These are phyloP conservation scores for Ips nitidus DNA, from an alignment of 1,140 invertebrate species.

Conservation along the genomic window DNA sequence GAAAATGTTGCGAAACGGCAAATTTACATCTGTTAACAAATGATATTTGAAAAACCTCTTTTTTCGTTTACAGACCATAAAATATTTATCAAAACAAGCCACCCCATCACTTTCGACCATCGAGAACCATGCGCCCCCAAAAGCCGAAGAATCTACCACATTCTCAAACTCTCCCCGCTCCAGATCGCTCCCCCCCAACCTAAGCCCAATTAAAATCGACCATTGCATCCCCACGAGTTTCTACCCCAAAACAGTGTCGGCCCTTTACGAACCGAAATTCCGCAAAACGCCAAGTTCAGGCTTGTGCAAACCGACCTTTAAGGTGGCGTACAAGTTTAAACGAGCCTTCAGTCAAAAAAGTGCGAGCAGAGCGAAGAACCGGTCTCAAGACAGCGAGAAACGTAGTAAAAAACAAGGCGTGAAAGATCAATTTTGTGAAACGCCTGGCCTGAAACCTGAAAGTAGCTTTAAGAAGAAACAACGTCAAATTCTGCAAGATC, in stretches of 20 bases:
- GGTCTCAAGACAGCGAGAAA: not conserved
- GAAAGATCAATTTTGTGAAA: constrained; percentile 9
- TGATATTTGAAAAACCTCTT: not conserved
- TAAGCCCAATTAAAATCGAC: constrained; percentile 4
- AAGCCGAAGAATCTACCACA: not conserved
- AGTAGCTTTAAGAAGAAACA: constrained; percentile 6
- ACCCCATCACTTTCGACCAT: constrained; percentile 26
- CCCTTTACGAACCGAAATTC: not conserved
- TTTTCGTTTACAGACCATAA: constrained; percentile 16
- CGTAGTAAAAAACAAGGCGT: not conserved
- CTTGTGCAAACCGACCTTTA: constrained; percentile 8
- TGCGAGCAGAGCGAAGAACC: not conserved
- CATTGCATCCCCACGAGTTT: not conserved
- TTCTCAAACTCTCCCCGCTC: constrained; percentile 10
- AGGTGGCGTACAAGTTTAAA: constrained; percentile 3
- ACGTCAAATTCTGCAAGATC: no score
- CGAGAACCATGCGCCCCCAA: not conserved
- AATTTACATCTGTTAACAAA: not conserved
- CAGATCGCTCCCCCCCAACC: constrained; percentile 21
- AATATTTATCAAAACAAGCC: constrained; percentile 18
- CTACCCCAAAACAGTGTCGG: not conserved
- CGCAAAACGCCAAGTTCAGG: not conserved
- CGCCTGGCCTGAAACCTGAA: constrained; percentile 17
- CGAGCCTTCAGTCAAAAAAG: constrained; percentile 5
- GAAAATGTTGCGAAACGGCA: no score